Percentiles rank a stretch among this genome's conserved stretches.
Evolutionary conservation across 2,797 vertebrate genomes (phyloP).

Genomic region (Varecia variegata): DNA sequence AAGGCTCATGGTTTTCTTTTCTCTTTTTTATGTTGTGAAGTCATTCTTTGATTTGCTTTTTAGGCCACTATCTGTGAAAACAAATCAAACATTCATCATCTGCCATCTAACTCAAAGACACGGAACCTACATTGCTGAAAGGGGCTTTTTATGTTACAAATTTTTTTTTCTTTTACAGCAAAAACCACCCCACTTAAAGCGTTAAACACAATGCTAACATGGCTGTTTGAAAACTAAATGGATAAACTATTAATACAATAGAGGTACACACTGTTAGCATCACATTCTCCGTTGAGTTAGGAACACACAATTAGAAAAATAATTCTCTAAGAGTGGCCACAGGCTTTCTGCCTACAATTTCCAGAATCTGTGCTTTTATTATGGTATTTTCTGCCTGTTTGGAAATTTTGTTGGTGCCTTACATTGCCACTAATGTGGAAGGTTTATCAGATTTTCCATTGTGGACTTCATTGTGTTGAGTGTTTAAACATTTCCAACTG

Average conservation of each 20-base stretch:
- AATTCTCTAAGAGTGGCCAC: conserved; percentile 41
- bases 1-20: not conserved
- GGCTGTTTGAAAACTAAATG: conserved; percentile 58
- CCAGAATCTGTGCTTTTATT: conserved; percentile 24
- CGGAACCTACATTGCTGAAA: conserved; percentile 44
- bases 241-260: not conserved
- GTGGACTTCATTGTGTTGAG: conserved; percentile 41
- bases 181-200: conserved; percentile 26
- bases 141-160: conserved; percentile 29
- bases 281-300: not conserved
- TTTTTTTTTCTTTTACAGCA: conserved; percentile 28
- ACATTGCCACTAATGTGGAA: conserved; percentile 7
- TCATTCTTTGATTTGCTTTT: conserved; percentile 63
- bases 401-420: conserved; percentile 51
- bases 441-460: conserved; percentile 55
- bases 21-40: conserved; percentile 6
- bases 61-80: conserved; percentile 56
- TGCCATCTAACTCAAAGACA: conserved; percentile 57
- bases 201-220: conserved; percentile 23
- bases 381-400: conserved; percentile 39
- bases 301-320: conserved; percentile 42
- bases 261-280: conserved; percentile 23
- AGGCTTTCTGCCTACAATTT: conserved; percentile 43
- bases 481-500: conserved; percentile 68
- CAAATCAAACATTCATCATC: conserved; percentile 62